Base-by-base conservation (phyloP, 2,113 vertebrate genomes). In the Solenodon paradoxus region DNA sequence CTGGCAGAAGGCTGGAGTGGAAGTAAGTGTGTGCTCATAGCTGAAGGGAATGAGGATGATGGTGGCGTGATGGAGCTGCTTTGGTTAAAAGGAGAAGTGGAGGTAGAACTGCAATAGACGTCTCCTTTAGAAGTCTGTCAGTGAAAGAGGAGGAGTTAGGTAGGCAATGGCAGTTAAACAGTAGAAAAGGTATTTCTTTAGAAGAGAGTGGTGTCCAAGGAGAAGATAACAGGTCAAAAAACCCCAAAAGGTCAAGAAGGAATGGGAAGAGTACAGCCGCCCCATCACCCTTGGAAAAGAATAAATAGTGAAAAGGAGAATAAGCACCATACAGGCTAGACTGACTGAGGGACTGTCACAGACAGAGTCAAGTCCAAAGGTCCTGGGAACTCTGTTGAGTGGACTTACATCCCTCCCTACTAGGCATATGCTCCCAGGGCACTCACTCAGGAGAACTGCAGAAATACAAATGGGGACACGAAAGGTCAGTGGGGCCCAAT, bases 311-410 rank as follows among this genome's bases (percentile, higher is more conserved):
- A n/a, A n/a, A n/a, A n/a, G n/a, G n/a, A n/a, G n/a, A n/a, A n/a
- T n/a, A n/a, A n/a, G n/a, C n/a, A n/a, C n/a, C n/a, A n/a, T n/a
- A n/a, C n/a, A n/a, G 71, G 55, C 16, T 9, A 10, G 26, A 20
- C 40, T 72, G 6, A 47, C 10, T 12, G 35, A 66, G 42, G 22
- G 59, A 57, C 10, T 3, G 3, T 0, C 4, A 4, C 0, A 57
- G n/a, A 84, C 0, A 5, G 32, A 38, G 3, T 2, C 20, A 17
- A 64, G 13, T 53, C 57, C 35, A 42, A 8, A 20, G 28, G 30
- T 22, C 22, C 35, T 12, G 9, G 57, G 17, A 9, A 5, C 0
- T 49, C 51, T 61, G 22, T 35, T 30, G 55, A 74, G n/a, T 17
- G 1, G 75, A 32, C 55, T 7, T 4, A 20, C 66, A 9, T 55